Evolutionary conservation across 2,888 invertebrate genomes (phyloP), one percentile per base, ranked within the genome.

Genomic region (Microdon myrmicae): DNA sequence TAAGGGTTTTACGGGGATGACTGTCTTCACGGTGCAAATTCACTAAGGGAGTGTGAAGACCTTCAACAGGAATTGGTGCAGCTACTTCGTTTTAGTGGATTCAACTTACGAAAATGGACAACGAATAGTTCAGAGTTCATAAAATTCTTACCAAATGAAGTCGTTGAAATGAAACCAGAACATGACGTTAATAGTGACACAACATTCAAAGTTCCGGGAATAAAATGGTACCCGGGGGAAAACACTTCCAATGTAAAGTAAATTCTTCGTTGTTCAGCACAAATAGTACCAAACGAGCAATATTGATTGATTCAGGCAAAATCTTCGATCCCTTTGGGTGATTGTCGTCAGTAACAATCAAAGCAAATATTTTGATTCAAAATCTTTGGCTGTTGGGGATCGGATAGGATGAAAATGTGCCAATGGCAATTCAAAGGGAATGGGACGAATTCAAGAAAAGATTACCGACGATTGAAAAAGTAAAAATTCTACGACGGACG

Each of bases 161-260:
- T 41, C 4, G 13, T 20, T 19, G 29, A 41, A 41, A 17, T 41
- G 19, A 13, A 41, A 9, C 41, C 29, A 41, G 19, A 39, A 9
- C 25, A 25, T 25, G 17, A 39, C 9, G 25, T 39, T 16, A 5
- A 39, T 17, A 39, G n/a, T 41, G 29, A 20, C 8, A 41, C 13
- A n/a, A 12, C 29, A 12, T 41, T 41, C 13, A 29, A 29, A 41
- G 31, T 28, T 10, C 20, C 31, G 29, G 28, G 41, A 13, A 28
- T 41, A 28, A 41, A 16, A 41, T 41, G 17, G 41, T 41, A 22
- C 29, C 29, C 29, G 19, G 29, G 28, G 6, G 20, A 19, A 28
- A n/a, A 41, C 14, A n/a, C n/a, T n/a, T n/a, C n/a, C n/a, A n/a
- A n/a, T n/a, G n/a, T n/a, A n/a, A n/a, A n/a, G n/a, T n/a, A n/a